Evolutionary conservation across 64 coral and sea anemone genomes (phyloP), one percentile per base, ranked within the genome.

Genomic region (Montipora foliosa): DNA sequence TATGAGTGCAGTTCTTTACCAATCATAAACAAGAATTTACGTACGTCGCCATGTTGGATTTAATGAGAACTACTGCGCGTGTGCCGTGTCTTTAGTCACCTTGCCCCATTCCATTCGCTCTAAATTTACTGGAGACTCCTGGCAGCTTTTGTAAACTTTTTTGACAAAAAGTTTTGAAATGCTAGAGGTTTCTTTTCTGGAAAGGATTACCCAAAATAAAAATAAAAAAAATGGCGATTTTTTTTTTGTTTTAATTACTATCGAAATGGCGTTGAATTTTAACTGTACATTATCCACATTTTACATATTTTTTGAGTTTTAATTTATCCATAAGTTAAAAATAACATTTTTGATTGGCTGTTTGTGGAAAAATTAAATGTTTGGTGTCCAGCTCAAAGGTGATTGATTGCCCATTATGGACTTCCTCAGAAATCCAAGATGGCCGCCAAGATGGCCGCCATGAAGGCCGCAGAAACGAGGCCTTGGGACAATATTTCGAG

Each of bases 21-120:
- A 87, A 87, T 87, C 66, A 87, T 57, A 71, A 67, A 57, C 50
- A 77, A 47, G 67, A 89, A 76, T 72, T 89, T 77, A 77, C 87
- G 20, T 76, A 76, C 47, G 51, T 58, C 44, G 85, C 85, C 85
- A 88, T 88, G 68, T 88, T 75, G 58, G 82, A 85, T 85, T 67
- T 85, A 85, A 67, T 67, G 57, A 60, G 58, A 59, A 69, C 51
- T 16, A 88, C 85, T 75, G 85, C 85, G 70, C 85, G 16, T 88
- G 85, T 74, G 3, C 68, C 68, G 12, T 75, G 72, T 74, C 64
- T 88, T 69, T 75, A 88, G 85, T 53, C 62, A 88, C 85, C 85
- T 55, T 52, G 85, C 85, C 83, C 62, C 62, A 87, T 72, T 70
- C 15, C 67, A 21, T 70, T 16, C 14, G 15, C n/a, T 70, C 13